Conservation (phyloP, 2,113 vertebrate genomes). For the Halichoerus grypus region DNA sequence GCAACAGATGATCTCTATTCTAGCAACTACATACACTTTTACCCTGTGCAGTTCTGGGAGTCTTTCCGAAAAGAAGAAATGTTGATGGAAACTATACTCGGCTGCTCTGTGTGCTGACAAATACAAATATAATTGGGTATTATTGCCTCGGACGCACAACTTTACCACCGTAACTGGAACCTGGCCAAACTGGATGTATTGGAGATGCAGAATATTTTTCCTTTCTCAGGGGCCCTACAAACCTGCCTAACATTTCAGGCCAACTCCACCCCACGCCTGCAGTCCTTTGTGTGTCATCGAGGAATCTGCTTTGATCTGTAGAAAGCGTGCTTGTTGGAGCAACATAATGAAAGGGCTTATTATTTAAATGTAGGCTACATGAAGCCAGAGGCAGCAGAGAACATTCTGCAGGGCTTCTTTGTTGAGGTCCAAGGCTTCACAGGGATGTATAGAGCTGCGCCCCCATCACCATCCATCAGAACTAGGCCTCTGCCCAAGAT, state of each 20-base stretch:
- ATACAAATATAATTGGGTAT: background rate
- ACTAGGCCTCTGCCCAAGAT: background rate
- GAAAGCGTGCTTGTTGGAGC: constrained; percentile 78
- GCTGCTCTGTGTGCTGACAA: background rate
- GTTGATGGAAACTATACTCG: background rate
- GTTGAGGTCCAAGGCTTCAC: background rate
- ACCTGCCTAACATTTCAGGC: background rate
- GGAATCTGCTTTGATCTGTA: constrained; percentile 86
- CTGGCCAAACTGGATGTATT: background rate
- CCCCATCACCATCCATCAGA: background rate
- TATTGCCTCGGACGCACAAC: background rate
- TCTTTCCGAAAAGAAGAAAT: background rate
- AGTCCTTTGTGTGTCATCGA: constrained; percentile 70
- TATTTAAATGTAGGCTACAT: constrained; percentile 74
- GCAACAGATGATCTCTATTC: background rate
- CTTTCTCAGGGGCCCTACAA: constrained; percentile 71
- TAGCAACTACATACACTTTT: background rate
- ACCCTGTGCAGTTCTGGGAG: background rate
- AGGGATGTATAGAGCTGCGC: background rate
- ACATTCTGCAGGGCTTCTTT: constrained; percentile 66
- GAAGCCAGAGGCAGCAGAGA: constrained; percentile 82
- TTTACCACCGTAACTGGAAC: constrained; percentile 6
- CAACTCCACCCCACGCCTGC: constrained; percentile 57
- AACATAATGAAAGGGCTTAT: constrained; percentile 82
- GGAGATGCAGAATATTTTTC: constrained; percentile 31